A percentile compares a stretch with the other conserved stretches of the same genome.
Conservation (phyloP, 1,140 invertebrate genomes). For the Drosophila funebris region DNA sequence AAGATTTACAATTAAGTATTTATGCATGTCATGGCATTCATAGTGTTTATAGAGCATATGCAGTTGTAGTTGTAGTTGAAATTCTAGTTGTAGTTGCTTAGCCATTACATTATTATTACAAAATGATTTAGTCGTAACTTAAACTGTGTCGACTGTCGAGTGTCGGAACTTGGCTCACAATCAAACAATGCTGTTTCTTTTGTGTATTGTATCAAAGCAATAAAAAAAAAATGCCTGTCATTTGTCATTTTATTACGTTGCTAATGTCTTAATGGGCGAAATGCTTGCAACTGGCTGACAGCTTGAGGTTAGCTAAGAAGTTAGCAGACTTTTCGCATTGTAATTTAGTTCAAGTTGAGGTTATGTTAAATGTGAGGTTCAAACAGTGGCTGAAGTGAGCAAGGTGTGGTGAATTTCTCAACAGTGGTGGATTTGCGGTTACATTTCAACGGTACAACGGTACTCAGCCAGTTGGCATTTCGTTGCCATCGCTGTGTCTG, state of each 20-base stretch:
- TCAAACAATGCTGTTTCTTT: conserved; percentile 69
- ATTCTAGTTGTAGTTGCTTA: conserved; percentile 73
- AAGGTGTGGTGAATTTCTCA: not conserved
- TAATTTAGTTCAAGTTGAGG: conserved; percentile 18
- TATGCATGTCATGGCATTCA: conserved; percentile 19
- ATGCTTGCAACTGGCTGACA: conserved; percentile 40
- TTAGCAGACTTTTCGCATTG: conserved; percentile 4
- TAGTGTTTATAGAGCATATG: conserved; percentile 27
- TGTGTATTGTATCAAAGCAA: conserved; percentile 57
- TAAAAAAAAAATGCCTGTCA: conserved; percentile 58
- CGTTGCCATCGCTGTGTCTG: conserved; percentile 18
- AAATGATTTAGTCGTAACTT: conserved; percentile 72
- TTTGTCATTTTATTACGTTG: conserved; percentile 30
- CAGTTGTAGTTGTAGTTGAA: conserved; percentile 52
- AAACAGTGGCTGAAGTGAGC: conserved; percentile 16
- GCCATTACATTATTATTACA: conserved; percentile 70
- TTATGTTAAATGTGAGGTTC: conserved; percentile 30
- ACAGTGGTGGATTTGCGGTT: not conserved
- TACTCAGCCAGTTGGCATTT: conserved; percentile 32
- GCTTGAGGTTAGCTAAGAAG: conserved; percentile 49
- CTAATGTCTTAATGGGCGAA: conserved; percentile 45
- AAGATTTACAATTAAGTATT: conserved; percentile 25
- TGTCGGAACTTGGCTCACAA: conserved; percentile 77
- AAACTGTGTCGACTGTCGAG: conserved; percentile 38
- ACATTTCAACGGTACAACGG: not conserved